phyloP scores from a whole-genome alignment of 2,888 invertebrate genomes.

The Nymphalis c-album region DNA sequence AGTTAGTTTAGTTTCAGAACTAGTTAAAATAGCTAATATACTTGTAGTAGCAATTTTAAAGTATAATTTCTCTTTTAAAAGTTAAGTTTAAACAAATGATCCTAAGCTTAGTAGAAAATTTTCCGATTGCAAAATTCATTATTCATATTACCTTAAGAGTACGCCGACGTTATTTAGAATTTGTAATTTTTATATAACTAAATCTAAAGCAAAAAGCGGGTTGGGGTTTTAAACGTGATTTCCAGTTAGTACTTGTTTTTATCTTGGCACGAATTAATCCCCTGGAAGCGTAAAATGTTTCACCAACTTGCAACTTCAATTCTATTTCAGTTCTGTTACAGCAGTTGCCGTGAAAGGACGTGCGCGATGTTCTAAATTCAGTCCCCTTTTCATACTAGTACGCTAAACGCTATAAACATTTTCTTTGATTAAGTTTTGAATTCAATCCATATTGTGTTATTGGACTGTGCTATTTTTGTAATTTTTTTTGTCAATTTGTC shows the following conservation, averaged over 20 bases:
- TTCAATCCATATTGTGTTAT: slow-evolving; percentile 11
- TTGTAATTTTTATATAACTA: too few relatives aligned
- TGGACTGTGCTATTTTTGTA: background rate
- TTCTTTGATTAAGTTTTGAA: slow-evolving; percentile 17
- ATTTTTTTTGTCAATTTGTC: background rate
- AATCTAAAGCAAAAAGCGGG: background rate
- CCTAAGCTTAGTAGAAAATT: background rate
- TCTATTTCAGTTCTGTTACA: slow-evolving; percentile 56
- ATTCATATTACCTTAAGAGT: too few relatives aligned
- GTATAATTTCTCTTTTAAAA: background rate
- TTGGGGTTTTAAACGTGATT: slow-evolving; percentile 18
- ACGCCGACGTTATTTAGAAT: too few relatives aligned
- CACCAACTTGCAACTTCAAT: slow-evolving; percentile 34
- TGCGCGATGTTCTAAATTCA: slow-evolving; percentile 38
- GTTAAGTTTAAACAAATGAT: background rate
- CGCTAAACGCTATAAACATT: slow-evolving; percentile 41
- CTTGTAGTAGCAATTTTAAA: too few relatives aligned
- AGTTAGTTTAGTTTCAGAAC: too few relatives aligned
- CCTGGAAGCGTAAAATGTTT: slow-evolving; percentile 38
- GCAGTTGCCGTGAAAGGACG: slow-evolving; percentile 55
- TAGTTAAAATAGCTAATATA: too few relatives aligned
- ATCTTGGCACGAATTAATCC: slow-evolving; percentile 30
- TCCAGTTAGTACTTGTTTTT: slow-evolving; percentile 8
- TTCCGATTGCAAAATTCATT: too few relatives aligned
- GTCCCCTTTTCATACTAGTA: slow-evolving; percentile 41